Evolutionary conservation across 2,113 vertebrate species (phyloP).

Genomic region (Anguilla rostrata): DNA sequence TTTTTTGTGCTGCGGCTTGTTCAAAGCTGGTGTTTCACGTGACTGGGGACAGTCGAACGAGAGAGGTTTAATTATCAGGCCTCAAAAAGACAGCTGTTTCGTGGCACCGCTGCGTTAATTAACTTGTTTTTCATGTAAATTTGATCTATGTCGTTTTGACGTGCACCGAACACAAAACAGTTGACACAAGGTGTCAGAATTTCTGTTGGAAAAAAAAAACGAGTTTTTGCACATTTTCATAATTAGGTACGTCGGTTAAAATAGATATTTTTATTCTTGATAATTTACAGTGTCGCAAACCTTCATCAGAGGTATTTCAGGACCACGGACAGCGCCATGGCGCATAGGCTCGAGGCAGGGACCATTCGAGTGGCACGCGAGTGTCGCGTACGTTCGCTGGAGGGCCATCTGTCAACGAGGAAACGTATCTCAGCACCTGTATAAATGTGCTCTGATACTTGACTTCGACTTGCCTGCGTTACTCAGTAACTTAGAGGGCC

Average conservation of each 20-base stretch:
- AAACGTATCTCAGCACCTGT: neutral
- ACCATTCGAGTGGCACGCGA: neutral
- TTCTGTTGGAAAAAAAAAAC: neutral
- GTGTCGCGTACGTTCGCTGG: neutral
- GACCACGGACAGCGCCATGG: neutral
- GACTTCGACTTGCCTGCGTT: neutral
- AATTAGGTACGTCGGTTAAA: neutral
- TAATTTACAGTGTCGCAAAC: neutral
- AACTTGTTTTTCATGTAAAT: neutral
- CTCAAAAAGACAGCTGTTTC: neutral
- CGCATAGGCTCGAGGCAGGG: neutral
- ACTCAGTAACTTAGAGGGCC: neutral
- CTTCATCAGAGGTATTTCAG: neutral
- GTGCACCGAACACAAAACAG: neutral
- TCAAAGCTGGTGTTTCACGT: neutral
- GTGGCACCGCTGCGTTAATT: neutral
- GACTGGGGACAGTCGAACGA: neutral
- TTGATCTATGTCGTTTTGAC: neutral
- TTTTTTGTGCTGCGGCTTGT: neutral
- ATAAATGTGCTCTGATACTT: neutral
- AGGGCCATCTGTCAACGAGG: neutral
- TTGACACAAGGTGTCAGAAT: neutral
- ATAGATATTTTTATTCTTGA: neutral
- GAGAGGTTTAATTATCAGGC: neutral
- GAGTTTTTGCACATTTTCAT: neutral